Evolutionary conservation across 2,888 invertebrate genomes (phyloP), one percentile per base, ranked within the genome.

Genomic region (Macaria liturata): DNA sequence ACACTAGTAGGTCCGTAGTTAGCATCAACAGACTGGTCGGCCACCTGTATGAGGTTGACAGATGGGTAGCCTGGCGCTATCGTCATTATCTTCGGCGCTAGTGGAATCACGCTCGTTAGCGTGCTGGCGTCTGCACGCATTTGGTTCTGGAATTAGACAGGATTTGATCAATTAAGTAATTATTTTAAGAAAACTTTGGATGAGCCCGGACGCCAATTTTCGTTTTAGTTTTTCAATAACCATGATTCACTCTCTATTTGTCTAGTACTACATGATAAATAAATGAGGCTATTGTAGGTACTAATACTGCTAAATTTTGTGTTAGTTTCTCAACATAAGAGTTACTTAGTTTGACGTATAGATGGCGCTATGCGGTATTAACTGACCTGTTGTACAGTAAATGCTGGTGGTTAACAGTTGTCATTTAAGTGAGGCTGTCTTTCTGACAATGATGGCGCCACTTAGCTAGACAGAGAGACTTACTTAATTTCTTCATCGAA

Each of bases 271-370:
- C 20, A 20, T 20, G 20, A 20, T 20, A 20, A 3, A 37, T n/a
- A 46, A 3, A 31, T 4, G 7, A 4, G 9, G 3, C 57, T 86
- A 79, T 94, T 94, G 75, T n/a, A n/a, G n/a, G n/a, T 94, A 94
- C 68, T 94, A 94, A 67, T 94, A 94, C 65, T 94, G 94, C 20
- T n/a, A n/a, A n/a, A n/a, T n/a, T n/a, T n/a, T n/a, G n/a, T n/a
- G n/a, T n/a, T n/a, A n/a, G n/a, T n/a, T n/a, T n/a, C n/a, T n/a
- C n/a, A n/a, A n/a, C n/a, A n/a, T n/a, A n/a, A 34, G 34, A 4
- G 34, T 34, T 4, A 6, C 6, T 34, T 34, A 34, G 6, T 34
- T 34, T 34, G 4, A 4, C 34, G 4, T 4, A 34, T 4, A 34
- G 34, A 37, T 37, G 34, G 34, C 34, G 34, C 20, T 20, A n/a